phyloP scores from a whole-genome alignment of 1,140 invertebrate species.

The Maniola jurtina region DNA sequence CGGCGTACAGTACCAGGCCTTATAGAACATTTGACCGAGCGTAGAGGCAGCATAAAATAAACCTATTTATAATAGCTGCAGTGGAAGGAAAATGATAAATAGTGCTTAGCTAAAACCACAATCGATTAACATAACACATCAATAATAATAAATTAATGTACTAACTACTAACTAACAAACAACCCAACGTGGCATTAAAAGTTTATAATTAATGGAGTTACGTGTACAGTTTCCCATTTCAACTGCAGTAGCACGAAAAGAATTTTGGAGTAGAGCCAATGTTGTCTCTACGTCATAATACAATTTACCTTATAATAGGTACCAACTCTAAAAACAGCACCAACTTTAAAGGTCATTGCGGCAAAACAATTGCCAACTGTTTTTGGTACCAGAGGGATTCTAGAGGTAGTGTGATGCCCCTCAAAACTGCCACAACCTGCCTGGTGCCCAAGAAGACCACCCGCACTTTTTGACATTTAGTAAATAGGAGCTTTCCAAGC shows the following conservation, averaged over 20 bases:
- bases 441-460: too few relatives aligned
- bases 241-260: conserved; percentile 23
- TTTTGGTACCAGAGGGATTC: conserved; percentile 10
- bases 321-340: conserved; percentile 28
- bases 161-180: neutral
- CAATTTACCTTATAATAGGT: conserved; percentile 31
- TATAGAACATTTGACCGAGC: too few relatives aligned
- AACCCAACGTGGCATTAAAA: conserved; percentile 2
- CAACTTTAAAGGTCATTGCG: conserved; percentile 31
- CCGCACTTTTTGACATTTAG: too few relatives aligned
- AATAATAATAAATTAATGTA: neutral
- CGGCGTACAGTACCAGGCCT: too few relatives aligned
- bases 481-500: too few relatives aligned
- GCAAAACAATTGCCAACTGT: conserved; percentile 30
- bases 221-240: conserved; percentile 15
- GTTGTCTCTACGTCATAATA: conserved; percentile 24
- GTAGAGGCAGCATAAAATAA: too few relatives aligned
- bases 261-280: conserved; percentile 30
- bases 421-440: too few relatives aligned
- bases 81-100: too few relatives aligned
- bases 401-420: too few relatives aligned
- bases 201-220: conserved; percentile 6
- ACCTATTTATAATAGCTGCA: too few relatives aligned
- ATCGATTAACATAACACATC: too few relatives aligned
- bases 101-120: too few relatives aligned